These are phyloP conservation scores for Volucella zonaria DNA, from an alignment of 2,888 invertebrate genomes.

Conservation along the genomic window DNA sequence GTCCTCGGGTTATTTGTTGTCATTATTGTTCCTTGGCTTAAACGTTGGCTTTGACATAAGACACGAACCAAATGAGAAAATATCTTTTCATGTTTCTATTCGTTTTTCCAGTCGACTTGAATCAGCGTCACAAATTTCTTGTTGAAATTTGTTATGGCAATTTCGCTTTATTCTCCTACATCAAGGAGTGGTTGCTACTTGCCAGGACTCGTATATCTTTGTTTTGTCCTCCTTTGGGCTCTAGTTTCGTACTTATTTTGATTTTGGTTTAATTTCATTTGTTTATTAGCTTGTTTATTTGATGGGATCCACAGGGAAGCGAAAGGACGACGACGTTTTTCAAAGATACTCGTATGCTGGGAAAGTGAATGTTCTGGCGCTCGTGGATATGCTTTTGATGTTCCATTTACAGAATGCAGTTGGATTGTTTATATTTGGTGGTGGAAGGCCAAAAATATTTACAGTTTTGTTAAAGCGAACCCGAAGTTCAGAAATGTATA, in stretches of 20 bases:
- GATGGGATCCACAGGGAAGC: slow-evolving; percentile 40
- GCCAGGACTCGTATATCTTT: neutral
- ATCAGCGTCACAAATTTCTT: slow-evolving; percentile 65
- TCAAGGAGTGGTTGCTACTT: slow-evolving; percentile 9
- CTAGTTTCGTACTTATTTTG: slow-evolving; percentile 64
- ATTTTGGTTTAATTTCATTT: slow-evolving; percentile 63
- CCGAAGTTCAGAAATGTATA: no score
- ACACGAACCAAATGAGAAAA: slow-evolving; percentile 50
- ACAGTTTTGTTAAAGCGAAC: no score
- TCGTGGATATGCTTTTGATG: slow-evolving; percentile 12
- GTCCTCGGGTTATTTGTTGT: slow-evolving; percentile 46
- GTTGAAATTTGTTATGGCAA: slow-evolving; percentile 59
- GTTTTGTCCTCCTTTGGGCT: slow-evolving; percentile 24
- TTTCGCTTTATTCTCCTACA: slow-evolving; percentile 20
- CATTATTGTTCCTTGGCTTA: slow-evolving; percentile 41
- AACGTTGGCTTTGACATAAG: slow-evolving; percentile 28
- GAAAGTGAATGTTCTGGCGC: slow-evolving; percentile 27
- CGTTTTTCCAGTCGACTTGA: slow-evolving; percentile 67
- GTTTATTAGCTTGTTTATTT: slow-evolving; percentile 67
- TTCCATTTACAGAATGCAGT: slow-evolving; percentile 32
- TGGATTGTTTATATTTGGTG: no score
- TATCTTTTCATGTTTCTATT: slow-evolving; percentile 66
- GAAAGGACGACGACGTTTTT: slow-evolving; percentile 24
- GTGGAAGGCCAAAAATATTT: no score
- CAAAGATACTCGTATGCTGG: neutral